phyloP scores from a whole-genome alignment of 2,113 vertebrate species.

The Egretta garzetta region DNA sequence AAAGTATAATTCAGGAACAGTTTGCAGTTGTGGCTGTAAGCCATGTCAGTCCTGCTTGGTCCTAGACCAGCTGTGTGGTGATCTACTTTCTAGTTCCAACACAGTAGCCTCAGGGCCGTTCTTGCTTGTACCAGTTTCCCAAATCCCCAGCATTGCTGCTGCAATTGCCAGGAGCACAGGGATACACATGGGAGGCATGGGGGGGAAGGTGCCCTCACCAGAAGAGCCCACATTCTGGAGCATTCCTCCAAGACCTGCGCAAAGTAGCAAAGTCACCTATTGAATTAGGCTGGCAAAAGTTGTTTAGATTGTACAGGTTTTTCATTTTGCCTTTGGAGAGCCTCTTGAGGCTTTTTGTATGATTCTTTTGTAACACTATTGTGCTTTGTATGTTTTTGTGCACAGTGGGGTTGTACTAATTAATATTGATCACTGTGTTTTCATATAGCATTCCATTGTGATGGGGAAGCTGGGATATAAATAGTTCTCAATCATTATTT shows the following conservation, averaged over 20 bases:
- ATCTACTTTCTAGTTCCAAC: slow-evolving; percentile 4
- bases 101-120: neutral
- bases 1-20: neutral
- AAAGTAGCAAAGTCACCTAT: neutral
- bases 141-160: neutral
- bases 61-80: neutral
- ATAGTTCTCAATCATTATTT: neutral
- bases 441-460: neutral
- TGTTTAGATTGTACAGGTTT: neutral
- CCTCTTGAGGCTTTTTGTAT: neutral
- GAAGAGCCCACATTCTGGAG: neutral
- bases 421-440: neutral
- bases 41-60: neutral
- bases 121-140: neutral
- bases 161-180: neutral
- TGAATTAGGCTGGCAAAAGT: neutral
- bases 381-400: neutral
- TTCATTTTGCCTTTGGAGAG: neutral
- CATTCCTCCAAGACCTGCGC: neutral
- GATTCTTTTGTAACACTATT: neutral
- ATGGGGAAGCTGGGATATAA: neutral
- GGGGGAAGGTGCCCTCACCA: neutral
- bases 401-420: neutral
- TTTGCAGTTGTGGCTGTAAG: slow-evolving; percentile 13
- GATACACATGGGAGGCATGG: neutral